These are phyloP conservation scores for Zhengitettix transpicula DNA, from an alignment of 2,888 invertebrate species.

Conservation along the genomic window DNA sequence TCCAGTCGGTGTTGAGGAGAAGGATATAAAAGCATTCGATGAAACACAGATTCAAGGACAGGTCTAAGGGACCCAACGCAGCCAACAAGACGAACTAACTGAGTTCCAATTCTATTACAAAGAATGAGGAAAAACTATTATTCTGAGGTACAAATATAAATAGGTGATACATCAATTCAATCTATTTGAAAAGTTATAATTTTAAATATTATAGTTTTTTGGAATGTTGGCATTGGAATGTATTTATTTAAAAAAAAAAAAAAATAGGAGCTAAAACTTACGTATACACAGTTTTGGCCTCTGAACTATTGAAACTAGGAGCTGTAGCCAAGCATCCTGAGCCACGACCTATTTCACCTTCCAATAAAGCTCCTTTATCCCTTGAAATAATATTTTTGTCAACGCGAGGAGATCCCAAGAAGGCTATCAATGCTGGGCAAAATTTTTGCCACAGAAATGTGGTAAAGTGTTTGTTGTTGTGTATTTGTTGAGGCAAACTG, in stretches of 20 bases:
- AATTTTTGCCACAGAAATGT: conserved; percentile 86
- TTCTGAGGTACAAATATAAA: no score
- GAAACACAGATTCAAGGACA: conserved; percentile 82
- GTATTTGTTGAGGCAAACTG: conserved; percentile 65
- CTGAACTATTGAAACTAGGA: conserved; percentile 62
- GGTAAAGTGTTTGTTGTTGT: conserved; percentile 70
- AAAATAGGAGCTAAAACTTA: conserved; percentile 20
- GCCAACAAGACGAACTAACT: conserved; percentile 75
- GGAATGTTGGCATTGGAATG: no score
- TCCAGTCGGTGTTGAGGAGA: conserved; percentile 72
- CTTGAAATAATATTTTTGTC: conserved; percentile 57
- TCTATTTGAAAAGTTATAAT: no score
- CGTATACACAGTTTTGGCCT: conserved; percentile 82
- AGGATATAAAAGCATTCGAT: conserved; percentile 79
- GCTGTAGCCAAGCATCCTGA: conserved; percentile 54
- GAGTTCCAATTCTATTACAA: conserved; percentile 59
- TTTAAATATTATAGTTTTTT: no score
- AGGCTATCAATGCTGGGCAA: conserved; percentile 74
- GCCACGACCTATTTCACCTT: conserved; percentile 39
- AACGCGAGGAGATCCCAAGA: conserved; percentile 73
- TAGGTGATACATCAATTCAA: no score
- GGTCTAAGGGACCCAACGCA: conserved; percentile 74
- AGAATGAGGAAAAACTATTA: not conserved
- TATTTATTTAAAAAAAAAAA: no score
- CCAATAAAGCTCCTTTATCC: conserved; percentile 13